Percentiles rank a stretch among this genome's conserved stretches.
Evolutionary conservation across 1,140 invertebrate species (phyloP).

Genomic region (Drosophila persimilis): DNA sequence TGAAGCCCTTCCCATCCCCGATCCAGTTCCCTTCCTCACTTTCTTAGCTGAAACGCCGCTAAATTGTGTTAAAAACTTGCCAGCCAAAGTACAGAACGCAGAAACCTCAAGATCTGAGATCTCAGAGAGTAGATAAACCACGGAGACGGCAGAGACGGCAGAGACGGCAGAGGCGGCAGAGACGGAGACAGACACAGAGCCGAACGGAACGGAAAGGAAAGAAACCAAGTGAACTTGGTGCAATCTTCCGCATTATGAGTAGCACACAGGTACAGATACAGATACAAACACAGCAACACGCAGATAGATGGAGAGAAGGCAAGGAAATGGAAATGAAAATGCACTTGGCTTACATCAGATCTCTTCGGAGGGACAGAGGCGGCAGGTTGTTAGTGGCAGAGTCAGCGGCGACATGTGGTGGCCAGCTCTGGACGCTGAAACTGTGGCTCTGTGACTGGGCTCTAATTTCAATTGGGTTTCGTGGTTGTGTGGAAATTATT

Average conservation of each 20-base stretch:
- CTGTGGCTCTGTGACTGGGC: conserved; percentile 59
- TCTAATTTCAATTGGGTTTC: conserved; percentile 81
- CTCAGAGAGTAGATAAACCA: conserved; percentile 62
- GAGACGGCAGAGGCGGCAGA: conserved; percentile 19
- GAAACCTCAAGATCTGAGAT: conserved; percentile 79
- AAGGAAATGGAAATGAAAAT: conserved; percentile 73
- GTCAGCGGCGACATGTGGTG: conserved; percentile 67
- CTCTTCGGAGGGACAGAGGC: conserved; percentile 11
- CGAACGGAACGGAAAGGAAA: conserved; percentile 35
- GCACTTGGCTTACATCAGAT: conserved; percentile 66
- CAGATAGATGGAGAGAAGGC: conserved; percentile 30
- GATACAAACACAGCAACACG: conserved; percentile 11
- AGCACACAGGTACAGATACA: conserved; percentile 23
- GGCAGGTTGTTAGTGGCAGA: conserved; percentile 52
- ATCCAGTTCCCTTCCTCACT: conserved; percentile 12
- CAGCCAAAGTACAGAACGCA: conserved; percentile 74
- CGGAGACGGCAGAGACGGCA: conserved; percentile 12
- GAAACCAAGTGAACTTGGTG: conserved; percentile 52
- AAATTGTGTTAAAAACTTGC: conserved; percentile 78
- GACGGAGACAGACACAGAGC: conserved; percentile 30
- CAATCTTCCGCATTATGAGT: conserved; percentile 82
- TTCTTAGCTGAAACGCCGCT: conserved; percentile 48
- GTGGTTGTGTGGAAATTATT: conserved; percentile 79
- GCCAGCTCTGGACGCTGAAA: conserved; percentile 35
- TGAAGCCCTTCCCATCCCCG: not conserved